Conservation (phyloP, 37 sponge, comb jelly and placozoan genomes). For the Geodia barretti region DNA sequence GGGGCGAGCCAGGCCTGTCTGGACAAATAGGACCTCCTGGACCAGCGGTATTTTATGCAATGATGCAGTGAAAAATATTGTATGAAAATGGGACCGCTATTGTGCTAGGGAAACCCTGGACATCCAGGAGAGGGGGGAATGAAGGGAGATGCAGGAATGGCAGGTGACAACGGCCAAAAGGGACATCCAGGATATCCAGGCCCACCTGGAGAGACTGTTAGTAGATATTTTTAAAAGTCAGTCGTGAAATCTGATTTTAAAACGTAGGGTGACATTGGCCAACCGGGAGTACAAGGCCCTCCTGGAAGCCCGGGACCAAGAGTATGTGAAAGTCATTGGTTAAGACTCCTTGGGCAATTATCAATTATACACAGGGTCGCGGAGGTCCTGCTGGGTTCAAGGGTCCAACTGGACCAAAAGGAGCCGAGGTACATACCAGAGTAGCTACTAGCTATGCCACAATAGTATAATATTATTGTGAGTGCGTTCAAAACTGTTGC, state of each 20-base stretch:
- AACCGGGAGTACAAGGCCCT: slow-evolving; percentile 30
- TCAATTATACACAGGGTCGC: slow-evolving; percentile 11
- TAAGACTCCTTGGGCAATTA: not conserved
- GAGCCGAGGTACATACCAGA: not conserved
- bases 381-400: slow-evolving; percentile 49
- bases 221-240: not conserved
- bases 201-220: slow-evolving; percentile 44
- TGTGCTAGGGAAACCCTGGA: slow-evolving; percentile 61
- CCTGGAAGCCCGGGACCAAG: slow-evolving; percentile 28
- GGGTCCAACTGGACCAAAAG: slow-evolving; percentile 46
- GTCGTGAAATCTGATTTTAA: not conserved
- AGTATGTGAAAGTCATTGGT: not conserved
- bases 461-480: too few relatives aligned
- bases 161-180: slow-evolving; percentile 28
- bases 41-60: slow-evolving; percentile 29
- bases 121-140: slow-evolving; percentile 44
- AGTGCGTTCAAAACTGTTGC: too few relatives aligned
- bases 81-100: too few relatives aligned
- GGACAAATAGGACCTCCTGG: slow-evolving; percentile 30
- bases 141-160: slow-evolving; percentile 38
- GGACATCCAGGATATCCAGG: slow-evolving; percentile 64
- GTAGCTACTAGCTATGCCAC: not conserved
- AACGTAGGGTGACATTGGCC: slow-evolving; percentile 44
- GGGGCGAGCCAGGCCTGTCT: slow-evolving; percentile 22
- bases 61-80: too few relatives aligned